These are phyloP conservation scores for Aldrovandia affinis DNA, from an alignment of 2,797 vertebrate genomes.

Conservation along the genomic window DNA sequence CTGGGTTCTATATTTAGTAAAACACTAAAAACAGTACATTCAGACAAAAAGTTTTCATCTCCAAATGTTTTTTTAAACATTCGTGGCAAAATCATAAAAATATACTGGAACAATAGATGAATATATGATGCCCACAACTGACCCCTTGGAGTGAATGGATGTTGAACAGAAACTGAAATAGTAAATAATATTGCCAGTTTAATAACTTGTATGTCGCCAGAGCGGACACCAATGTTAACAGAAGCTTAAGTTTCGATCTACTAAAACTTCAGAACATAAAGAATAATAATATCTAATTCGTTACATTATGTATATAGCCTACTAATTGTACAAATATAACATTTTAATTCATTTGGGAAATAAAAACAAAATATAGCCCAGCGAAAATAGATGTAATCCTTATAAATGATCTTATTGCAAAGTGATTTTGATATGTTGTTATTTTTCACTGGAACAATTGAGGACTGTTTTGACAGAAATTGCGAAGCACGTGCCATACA, in stretches of 20 bases:
- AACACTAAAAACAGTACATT: background rate
- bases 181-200: background rate
- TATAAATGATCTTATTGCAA: slow-evolving; percentile 29
- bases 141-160: background rate
- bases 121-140: background rate
- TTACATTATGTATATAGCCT: slow-evolving; percentile 26
- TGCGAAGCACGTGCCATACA: slow-evolving; percentile 28
- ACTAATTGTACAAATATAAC: slow-evolving; percentile 19
- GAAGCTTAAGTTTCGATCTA: background rate
- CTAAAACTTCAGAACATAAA: background rate
- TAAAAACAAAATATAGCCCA: slow-evolving; percentile 6
- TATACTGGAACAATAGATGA: background rate
- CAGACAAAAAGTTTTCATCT: background rate
- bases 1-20: background rate
- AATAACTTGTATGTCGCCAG: background rate
- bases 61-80: background rate
- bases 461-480: slow-evolving; percentile 37
- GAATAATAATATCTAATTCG: background rate
- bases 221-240: background rate
- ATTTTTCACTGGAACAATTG: slow-evolving; percentile 26
- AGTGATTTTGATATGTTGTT: slow-evolving; percentile 27
- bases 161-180: background rate
- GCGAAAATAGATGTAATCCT: slow-evolving; percentile 27
- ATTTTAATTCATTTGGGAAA: slow-evolving; percentile 26
- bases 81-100: background rate